Conservation (phyloP, 1,140 invertebrate genomes). For the Tyrophagus putrescentiae region DNA sequence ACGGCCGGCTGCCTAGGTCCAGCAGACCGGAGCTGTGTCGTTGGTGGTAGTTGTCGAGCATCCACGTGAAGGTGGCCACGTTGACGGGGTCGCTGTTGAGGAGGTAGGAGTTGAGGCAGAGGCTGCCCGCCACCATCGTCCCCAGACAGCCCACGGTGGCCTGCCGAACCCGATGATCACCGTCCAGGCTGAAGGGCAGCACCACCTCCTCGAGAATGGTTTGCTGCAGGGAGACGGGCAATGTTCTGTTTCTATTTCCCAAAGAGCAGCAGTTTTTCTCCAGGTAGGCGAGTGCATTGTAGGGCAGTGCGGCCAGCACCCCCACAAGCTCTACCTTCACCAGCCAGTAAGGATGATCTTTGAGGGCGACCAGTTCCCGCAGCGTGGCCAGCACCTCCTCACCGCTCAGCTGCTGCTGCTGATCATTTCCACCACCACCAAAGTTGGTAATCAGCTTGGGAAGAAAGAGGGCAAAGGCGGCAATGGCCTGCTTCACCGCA, state of each 20-base stretch:
- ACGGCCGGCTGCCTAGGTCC: not conserved
- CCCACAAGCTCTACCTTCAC: constrained; percentile 55
- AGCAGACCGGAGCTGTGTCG: not conserved
- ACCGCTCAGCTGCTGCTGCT: constrained; percentile 32
- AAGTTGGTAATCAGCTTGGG: constrained; percentile 43
- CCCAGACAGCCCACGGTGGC: constrained; percentile 50
- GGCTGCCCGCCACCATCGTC: constrained; percentile 44
- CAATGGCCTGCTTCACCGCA: constrained; percentile 32
- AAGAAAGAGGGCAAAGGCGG: constrained; percentile 39
- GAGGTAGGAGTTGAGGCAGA: constrained; percentile 1
- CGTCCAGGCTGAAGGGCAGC: constrained; percentile 50
- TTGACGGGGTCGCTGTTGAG: not conserved
- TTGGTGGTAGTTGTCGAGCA: constrained; percentile 26
- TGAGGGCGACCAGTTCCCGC: constrained; percentile 45
- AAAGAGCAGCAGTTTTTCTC: constrained; percentile 28
- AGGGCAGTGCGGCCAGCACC: constrained; percentile 44
- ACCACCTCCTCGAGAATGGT: constrained; percentile 41
- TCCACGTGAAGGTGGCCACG: constrained; percentile 5
- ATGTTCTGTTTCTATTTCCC: constrained; percentile 6
- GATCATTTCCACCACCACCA: no score
- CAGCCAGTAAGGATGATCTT: constrained; percentile 66
- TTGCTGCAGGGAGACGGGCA: constrained; percentile 21
- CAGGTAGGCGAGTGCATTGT: constrained; percentile 34
- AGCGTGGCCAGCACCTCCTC: constrained; percentile 40
- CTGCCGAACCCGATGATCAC: constrained; percentile 57